Evolutionary conservation across 2,113 vertebrate genomes (phyloP), one percentile per base, ranked within the genome.

Genomic region (Aspiorhynchus laticeps): DNA sequence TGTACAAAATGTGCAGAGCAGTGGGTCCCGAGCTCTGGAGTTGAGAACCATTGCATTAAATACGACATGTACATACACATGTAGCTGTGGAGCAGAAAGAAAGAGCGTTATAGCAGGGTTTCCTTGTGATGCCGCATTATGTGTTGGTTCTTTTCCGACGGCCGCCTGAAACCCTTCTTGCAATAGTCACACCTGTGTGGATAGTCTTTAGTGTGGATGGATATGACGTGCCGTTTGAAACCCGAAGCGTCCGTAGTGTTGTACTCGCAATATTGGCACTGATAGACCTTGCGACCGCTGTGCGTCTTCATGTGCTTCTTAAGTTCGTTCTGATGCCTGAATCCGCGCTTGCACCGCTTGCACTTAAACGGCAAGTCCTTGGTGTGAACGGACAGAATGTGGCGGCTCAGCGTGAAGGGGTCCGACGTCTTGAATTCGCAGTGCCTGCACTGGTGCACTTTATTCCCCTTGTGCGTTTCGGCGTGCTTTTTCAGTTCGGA

Each of bases 261-360:
- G 90, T 99, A 99, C 91, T 99, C 98, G 93, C 98, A 99, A 93
- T 97, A 99, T 95, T 99, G 97, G 94, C 98, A 99, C 87, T 99
- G 98, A 94, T 99, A 99, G 76, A 99, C 97, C 90, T 99, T 99
- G 89, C 97, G 96, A 89, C 98, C 98, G 38, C 97, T 99, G 95
- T 99, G 98, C 26, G 97, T 99, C 95, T 99, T 99, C 97, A 99
- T 99, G 95, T 99, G 98, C 94, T 99, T 99, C 95, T 99, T 99
- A 28, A 99, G 95, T 94, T 99, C 98, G 0, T 93, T 96, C 11
- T 97, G 98, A 89, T 98, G 97, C 87, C 98, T 95, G 91, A 99
- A 99, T 61, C 97, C 98, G 90, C 97, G 95, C 93, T 97, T 97
- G 93, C 98, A 99, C 43, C 97, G 96, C 95, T 99, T 99, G 95